These are phyloP conservation scores for Chiloscyllium punctatum DNA, from an alignment of 2,797 vertebrate genomes.

Conservation along the genomic window DNA sequence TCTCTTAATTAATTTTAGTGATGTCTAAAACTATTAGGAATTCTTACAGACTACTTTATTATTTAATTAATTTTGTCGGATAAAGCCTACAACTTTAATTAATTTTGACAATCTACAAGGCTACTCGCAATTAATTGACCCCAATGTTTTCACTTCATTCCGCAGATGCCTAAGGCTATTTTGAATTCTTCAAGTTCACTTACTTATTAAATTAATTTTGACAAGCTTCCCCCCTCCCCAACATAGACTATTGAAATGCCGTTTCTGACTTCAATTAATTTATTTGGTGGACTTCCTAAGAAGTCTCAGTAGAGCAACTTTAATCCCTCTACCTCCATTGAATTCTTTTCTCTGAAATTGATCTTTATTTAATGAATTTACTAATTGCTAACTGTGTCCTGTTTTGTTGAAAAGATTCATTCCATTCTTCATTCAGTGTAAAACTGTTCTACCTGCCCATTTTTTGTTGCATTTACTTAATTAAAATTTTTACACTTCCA, in stretches of 20 bases:
- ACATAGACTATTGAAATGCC: neutral
- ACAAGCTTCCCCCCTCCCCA: neutral
- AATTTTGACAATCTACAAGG: neutral
- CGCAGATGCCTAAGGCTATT: neutral
- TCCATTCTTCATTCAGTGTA: neutral
- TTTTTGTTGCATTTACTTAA: neutral
- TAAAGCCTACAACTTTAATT: neutral
- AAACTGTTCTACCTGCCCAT: neutral
- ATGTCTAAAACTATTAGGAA: neutral
- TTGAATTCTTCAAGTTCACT: neutral
- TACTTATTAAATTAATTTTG: constrained; percentile 21
- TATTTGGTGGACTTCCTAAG: neutral
- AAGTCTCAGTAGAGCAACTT: neutral
- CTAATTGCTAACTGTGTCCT: neutral
- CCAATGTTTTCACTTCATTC: neutral
- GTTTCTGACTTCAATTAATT: constrained; percentile 15
- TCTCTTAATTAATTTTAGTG: neutral
- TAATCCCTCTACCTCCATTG: neutral
- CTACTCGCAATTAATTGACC: neutral
- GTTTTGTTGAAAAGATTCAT: neutral
- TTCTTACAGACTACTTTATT: neutral
- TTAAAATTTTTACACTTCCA: neutral
- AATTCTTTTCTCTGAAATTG: neutral
- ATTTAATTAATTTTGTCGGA: neutral
- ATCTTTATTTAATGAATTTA: neutral